Base-by-base conservation (phyloP, 2,888 invertebrate genomes). In the Troides aeacus region DNA sequence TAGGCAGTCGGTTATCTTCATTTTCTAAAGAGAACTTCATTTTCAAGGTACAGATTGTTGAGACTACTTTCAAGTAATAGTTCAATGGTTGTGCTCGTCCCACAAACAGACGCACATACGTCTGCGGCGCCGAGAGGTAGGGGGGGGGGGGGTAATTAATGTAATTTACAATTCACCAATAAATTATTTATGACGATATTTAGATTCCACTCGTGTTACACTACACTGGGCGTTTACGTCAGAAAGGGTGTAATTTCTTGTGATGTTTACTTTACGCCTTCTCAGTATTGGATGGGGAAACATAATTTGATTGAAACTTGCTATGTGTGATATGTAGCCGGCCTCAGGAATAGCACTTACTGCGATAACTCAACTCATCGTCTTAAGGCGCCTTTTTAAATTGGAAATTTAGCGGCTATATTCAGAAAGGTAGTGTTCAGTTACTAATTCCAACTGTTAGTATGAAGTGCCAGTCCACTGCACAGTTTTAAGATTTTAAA, bases 201-300 rank as follows among this genome's bases (percentile, higher is more conserved):
- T 21, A 56, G 21, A 21, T 56, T 56, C 46, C n/a, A 6, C 53
- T 53, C 30, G 56, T 56, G 23, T 30, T 24, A 50, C 50, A 46
- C 8, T 42, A n/a, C 21, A 24, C 23, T 4, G 53, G 24, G 23
- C 78, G 80, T 81, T 81, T 81, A 81, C 76, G 74, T 77, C 77
- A 66, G 64, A 68, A 70, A 64, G 46, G 71, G 77, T 76, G 76
- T 75, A 77, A 75, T 76, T 72, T 74, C 74, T 69, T 62, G 63
- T 64, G 64, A 62, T 79, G 80, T 83, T 81, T 76, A 78, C 77
- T 79, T 80, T 78, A 76, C 77, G 76, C 72, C 75, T 73, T 78
- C 75, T 83, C 6, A 7, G 56, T 56, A 56, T 21, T 21, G n/a
- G n/a, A 21, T 21, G 6, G 21, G 15, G 7, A 56, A 21, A 21